Conservation (phyloP, 2,888 invertebrate species). For the Drosophila phalerata region DNA sequence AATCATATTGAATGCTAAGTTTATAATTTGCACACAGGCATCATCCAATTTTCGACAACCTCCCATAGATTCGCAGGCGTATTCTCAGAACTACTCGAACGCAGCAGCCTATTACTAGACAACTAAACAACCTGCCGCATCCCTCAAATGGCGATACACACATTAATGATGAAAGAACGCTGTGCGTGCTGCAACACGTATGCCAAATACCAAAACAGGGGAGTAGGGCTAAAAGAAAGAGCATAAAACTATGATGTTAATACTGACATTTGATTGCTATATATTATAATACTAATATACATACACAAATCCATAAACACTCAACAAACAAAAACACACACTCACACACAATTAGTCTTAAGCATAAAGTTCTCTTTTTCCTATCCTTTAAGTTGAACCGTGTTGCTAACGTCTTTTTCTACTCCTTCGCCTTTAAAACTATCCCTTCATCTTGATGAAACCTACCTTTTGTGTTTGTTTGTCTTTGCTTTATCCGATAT, state of each 20-base stretch:
- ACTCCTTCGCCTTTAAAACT: slow-evolving; percentile 6
- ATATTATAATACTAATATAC: slow-evolving; percentile 41
- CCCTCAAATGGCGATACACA: slow-evolving; percentile 59
- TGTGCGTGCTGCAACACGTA: slow-evolving; percentile 71
- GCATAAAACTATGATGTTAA: slow-evolving; percentile 50
- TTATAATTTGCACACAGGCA: slow-evolving; percentile 10
- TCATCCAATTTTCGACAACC: slow-evolving; percentile 28
- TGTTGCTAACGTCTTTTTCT: slow-evolving; percentile 65
- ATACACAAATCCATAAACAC: slow-evolving; percentile 31
- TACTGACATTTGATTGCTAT: slow-evolving; percentile 65
- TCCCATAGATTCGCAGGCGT: slow-evolving; percentile 83
- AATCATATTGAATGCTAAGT: slow-evolving; percentile 4
- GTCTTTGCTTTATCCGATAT: slow-evolving; percentile 44
- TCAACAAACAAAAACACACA: slow-evolving; percentile 43
- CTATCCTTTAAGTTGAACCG: slow-evolving; percentile 63
- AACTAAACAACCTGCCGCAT: slow-evolving; percentile 29
- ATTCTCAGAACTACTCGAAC: slow-evolving; percentile 85
- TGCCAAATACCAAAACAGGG: slow-evolving; percentile 67
- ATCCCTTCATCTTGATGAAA: slow-evolving; percentile 16
- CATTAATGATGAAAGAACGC: slow-evolving; percentile 67
- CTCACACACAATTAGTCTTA: slow-evolving; percentile 64
- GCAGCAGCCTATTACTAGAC: slow-evolving; percentile 85
- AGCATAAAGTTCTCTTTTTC: slow-evolving; percentile 69
- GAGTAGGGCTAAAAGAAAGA: slow-evolving; percentile 62
- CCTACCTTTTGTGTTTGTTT: slow-evolving; percentile 49